phyloP scores from a whole-genome alignment of 2,113 vertebrate genomes.

The Lepidothrix coronata region DNA sequence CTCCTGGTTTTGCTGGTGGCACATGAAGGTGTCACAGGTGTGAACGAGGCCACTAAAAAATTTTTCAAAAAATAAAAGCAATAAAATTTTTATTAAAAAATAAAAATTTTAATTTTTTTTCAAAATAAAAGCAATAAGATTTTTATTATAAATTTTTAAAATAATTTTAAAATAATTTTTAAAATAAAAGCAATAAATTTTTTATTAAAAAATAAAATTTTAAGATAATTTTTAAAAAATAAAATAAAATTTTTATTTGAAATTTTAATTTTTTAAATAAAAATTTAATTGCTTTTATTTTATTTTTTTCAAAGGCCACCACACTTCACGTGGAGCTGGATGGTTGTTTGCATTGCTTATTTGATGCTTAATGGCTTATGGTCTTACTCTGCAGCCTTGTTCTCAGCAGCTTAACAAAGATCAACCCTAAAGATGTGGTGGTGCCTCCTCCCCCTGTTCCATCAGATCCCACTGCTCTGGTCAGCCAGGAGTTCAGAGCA shows the following conservation, averaged over 20 bases:
- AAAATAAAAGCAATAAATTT: too few species aligned
- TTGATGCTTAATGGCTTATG: background rate
- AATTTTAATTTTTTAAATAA: too few species aligned
- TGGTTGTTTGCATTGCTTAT: background rate
- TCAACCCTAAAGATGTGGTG: background rate
- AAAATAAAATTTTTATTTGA: too few species aligned
- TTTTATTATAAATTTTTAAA: too few species aligned
- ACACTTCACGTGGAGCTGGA: background rate
- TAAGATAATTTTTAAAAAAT: too few species aligned
- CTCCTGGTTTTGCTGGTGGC: background rate
- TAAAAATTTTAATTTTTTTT: too few species aligned
- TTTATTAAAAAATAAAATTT: too few species aligned
- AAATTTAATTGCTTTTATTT: too few species aligned
- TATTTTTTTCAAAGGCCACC: background rate
- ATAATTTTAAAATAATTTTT: too few species aligned
- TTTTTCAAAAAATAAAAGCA: too few species aligned
- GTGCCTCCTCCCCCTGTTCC: background rate
- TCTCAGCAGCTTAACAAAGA: background rate
- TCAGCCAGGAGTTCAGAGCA: background rate
- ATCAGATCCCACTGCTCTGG: background rate
- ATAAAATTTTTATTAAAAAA: too few species aligned
- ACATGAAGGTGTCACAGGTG: accelerated
- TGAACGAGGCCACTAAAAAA: background rate
- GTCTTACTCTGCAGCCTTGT: background rate
- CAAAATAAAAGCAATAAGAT: too few species aligned